Percentiles rank a stretch among this genome's conserved stretches.
phyloP scores from a whole-genome alignment of 2,888 invertebrate species.

The Mesoligia furuncula region DNA sequence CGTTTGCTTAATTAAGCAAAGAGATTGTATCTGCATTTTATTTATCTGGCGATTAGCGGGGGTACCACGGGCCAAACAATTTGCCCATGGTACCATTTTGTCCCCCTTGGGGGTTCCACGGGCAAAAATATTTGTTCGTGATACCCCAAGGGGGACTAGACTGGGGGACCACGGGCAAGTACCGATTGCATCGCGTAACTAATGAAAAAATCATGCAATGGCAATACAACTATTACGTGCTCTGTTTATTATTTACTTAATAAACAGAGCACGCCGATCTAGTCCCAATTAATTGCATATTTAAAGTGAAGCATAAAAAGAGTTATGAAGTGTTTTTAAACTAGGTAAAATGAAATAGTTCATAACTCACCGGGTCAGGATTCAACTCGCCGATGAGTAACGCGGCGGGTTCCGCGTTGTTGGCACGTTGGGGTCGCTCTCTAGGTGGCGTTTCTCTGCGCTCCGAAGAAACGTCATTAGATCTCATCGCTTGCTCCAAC shows the following conservation, averaged over 20 bases:
- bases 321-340: neutral
- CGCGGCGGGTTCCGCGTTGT: constrained; percentile 81
- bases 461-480: constrained; percentile 72
- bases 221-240: neutral
- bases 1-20: too few species aligned
- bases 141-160: too few species aligned
- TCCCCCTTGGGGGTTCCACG: too few species aligned
- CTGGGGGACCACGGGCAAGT: too few species aligned
- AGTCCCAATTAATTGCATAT: constrained; percentile 13
- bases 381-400: constrained; percentile 85
- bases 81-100: too few species aligned
- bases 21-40: too few species aligned
- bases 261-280: constrained; percentile 7
- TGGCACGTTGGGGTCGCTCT: constrained; percentile 70
- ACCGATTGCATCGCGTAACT: neutral
- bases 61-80: too few species aligned
- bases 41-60: too few species aligned
- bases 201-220: neutral
- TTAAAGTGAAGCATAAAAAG: neutral
- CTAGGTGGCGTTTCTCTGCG: constrained; percentile 74
- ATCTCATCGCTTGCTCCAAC: constrained; percentile 64
- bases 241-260: constrained; percentile 10
- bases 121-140: too few species aligned
- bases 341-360: neutral
- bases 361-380: constrained; percentile 82